Evolutionary conservation across 1,140 invertebrate genomes (phyloP).

Genomic region (Neotoxoptera formosana): DNA sequence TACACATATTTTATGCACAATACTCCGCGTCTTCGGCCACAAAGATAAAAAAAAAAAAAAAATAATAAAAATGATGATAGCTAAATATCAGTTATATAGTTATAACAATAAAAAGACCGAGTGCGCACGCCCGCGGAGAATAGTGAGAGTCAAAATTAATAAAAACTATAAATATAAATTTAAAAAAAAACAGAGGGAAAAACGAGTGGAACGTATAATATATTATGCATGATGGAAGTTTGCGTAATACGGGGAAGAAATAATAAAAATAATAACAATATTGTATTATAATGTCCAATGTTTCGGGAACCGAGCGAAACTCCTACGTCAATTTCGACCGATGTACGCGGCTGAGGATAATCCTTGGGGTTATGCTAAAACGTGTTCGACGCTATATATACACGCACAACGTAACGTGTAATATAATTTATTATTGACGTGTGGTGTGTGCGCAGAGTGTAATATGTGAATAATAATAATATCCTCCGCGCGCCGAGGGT

Average conservation of each 20-base stretch:
- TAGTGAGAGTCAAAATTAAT: not conserved
- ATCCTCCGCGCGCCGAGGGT: not conserved
- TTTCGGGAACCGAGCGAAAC: not conserved
- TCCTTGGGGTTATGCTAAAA: not conserved
- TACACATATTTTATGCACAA: not conserved
- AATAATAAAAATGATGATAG: not conserved
- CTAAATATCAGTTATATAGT: not conserved
- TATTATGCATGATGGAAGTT: not conserved
- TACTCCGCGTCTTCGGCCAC: not conserved
- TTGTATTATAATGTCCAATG: not conserved
- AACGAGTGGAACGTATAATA: not conserved
- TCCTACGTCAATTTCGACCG: not conserved
- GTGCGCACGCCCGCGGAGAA: not conserved
- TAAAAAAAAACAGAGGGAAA: not conserved
- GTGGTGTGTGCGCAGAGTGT: not conserved
- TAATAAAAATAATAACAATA: not conserved
- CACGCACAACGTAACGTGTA: not conserved
- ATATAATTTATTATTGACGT: not conserved
- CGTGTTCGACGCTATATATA: not conserved
- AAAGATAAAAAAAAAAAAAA: not conserved
- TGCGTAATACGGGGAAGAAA: not conserved
- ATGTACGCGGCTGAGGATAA: not conserved
- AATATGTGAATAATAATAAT: constrained; percentile 8
- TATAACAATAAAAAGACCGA: not conserved
- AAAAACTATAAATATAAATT: not conserved